Conservation (phyloP, 2,113 vertebrate species). For the Toxostoma redivivum region DNA sequence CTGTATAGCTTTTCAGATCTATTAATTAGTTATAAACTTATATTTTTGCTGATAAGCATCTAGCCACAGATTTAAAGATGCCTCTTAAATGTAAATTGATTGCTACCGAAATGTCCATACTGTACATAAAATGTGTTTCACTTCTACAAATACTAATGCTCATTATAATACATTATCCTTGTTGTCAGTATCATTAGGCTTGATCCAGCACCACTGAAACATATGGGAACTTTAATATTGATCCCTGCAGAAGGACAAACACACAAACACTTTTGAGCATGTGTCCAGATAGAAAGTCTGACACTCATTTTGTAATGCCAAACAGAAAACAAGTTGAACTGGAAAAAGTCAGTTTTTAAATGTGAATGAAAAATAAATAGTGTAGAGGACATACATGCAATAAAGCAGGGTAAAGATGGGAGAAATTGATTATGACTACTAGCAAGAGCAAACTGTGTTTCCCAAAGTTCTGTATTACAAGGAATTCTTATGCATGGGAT, state of each 20-base stretch:
- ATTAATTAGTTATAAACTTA: background rate
- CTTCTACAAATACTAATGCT: background rate
- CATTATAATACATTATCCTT: background rate
- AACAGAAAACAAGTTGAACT: background rate
- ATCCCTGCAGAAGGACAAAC: background rate
- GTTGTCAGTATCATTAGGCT: background rate
- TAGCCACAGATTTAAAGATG: background rate
- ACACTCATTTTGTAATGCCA: background rate
- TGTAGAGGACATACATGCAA: background rate
- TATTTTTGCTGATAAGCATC: background rate
- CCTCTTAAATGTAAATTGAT: background rate
- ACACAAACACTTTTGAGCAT: background rate
- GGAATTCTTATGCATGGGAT: background rate
- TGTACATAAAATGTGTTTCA: background rate
- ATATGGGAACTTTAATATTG: background rate
- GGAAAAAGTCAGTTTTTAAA: background rate
- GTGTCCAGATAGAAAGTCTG: background rate
- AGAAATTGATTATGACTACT: background rate
- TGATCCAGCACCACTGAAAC: background rate
- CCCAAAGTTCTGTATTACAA: background rate
- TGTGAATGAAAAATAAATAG: background rate
- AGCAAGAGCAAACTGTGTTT: background rate
- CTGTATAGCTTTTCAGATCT: background rate
- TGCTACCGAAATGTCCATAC: background rate
- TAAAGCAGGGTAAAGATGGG: background rate